Evolutionary conservation across 1,140 invertebrate species (phyloP).

Genomic region (Calosoma granatense): DNA sequence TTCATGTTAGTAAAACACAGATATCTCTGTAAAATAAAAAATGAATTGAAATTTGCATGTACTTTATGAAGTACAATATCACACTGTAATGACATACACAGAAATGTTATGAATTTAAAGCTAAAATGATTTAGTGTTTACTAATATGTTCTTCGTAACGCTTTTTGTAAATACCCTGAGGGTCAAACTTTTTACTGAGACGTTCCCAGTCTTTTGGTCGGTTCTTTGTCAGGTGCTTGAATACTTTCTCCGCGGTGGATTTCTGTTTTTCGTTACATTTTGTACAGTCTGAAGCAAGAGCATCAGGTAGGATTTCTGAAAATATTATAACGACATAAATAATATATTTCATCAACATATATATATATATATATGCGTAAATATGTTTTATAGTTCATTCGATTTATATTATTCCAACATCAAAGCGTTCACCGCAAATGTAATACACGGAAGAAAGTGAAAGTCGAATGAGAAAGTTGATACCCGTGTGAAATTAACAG

Average conservation of each 20-base stretch:
- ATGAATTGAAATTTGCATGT: too few relatives aligned
- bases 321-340: constrained; percentile 10
- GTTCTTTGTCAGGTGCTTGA: constrained; percentile 32
- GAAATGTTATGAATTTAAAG: too few relatives aligned
- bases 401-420: neutral
- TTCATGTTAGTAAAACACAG: too few relatives aligned
- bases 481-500: neutral
- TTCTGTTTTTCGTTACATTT: constrained; percentile 40
- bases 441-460: neutral
- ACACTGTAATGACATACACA: too few relatives aligned
- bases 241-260: constrained; percentile 33
- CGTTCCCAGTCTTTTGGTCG: constrained; percentile 33
- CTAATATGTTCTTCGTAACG: constrained; percentile 28
- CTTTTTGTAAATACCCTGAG: constrained; percentile 32
- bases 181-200: constrained; percentile 38
- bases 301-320: constrained; percentile 39
- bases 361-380: neutral
- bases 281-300: constrained; percentile 33
- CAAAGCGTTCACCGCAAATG: neutral
- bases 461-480: constrained; percentile 2
- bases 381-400: neutral
- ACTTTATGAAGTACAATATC: too few relatives aligned
- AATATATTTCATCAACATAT: neutral
- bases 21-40: too few relatives aligned
- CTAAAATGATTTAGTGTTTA: too few relatives aligned